Evolutionary conservation across 1,140 invertebrate species (phyloP).

Genomic region (Oedothorax gibbosus): DNA sequence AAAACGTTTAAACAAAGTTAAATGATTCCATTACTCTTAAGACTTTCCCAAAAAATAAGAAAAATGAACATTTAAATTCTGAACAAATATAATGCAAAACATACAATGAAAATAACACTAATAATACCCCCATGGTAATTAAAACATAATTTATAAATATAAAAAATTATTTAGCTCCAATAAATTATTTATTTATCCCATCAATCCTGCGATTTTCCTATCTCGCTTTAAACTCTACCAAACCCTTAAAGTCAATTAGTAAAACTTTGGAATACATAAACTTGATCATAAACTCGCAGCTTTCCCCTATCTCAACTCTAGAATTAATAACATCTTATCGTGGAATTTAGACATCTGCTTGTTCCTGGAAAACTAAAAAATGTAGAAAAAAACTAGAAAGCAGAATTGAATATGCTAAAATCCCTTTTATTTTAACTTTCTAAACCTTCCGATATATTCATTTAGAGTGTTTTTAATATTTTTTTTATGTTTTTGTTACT

Average conservation of each 20-base stretch:
- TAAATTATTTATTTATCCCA: too few species aligned
- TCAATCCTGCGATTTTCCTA: too few species aligned
- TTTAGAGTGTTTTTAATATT: slow-evolving; percentile 34
- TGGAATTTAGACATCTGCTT: slow-evolving; percentile 50
- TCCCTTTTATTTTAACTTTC: slow-evolving; percentile 35
- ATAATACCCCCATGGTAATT: too few species aligned
- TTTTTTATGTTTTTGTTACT: slow-evolving; percentile 22
- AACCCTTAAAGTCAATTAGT: slow-evolving; percentile 53
- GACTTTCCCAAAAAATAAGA: too few species aligned
- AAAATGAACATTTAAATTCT: too few species aligned
- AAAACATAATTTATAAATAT: too few species aligned
- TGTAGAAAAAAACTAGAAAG: slow-evolving; percentile 33
- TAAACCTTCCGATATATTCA: slow-evolving; percentile 25
- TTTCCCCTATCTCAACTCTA: slow-evolving; percentile 40
- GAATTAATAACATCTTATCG: slow-evolving; percentile 46
- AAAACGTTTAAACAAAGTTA: too few species aligned
- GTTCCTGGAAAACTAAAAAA: slow-evolving; percentile 32
- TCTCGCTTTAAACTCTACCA: neutral
- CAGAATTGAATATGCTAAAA: slow-evolving; percentile 44
- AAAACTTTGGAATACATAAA: slow-evolving; percentile 39
- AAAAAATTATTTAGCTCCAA: too few species aligned
- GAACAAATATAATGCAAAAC: too few species aligned
- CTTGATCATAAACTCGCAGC: slow-evolving; percentile 39
- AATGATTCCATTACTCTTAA: too few species aligned
- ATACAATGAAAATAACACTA: too few species aligned